These are phyloP conservation scores for Catharus ustulatus DNA, from an alignment of 2,797 vertebrate genomes.

Conservation along the genomic window DNA sequence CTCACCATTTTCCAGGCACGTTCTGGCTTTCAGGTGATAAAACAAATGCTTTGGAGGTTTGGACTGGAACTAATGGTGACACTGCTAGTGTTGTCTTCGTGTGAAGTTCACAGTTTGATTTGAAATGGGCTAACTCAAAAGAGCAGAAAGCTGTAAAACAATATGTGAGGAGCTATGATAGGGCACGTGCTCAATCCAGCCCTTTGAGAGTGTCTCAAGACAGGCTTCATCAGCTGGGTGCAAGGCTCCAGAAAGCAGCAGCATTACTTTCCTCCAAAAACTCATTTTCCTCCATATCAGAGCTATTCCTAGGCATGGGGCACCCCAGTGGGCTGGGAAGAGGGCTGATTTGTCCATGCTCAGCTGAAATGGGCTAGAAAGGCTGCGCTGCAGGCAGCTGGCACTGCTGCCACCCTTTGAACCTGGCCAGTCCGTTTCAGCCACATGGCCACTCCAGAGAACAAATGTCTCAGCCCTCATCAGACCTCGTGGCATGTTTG, in stretches of 20 bases:
- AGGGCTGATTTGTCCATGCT: neutral
- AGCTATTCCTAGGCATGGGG: neutral
- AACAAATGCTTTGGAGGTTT: slow-evolving; percentile 30
- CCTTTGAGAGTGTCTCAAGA: neutral
- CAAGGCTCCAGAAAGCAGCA: neutral
- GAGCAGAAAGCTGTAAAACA: neutral
- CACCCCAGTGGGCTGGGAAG: neutral
- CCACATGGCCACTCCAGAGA: neutral
- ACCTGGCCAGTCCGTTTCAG: neutral
- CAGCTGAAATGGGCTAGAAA: neutral
- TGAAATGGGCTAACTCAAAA: neutral
- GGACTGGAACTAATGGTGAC: slow-evolving; percentile 4
- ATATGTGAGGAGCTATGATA: neutral
- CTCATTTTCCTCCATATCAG: neutral
- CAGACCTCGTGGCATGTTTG: neutral
- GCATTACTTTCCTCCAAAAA: neutral
- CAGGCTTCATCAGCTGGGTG: neutral
- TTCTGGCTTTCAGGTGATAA: slow-evolving; percentile 29
- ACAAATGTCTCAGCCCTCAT: neutral
- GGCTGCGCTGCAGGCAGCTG: neutral
- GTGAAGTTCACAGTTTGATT: neutral
- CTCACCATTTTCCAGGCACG: slow-evolving; percentile 29
- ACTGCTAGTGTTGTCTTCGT: neutral
- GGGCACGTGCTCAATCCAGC: neutral
- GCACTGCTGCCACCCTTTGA: neutral